phyloP scores from a whole-genome alignment of 1,140 invertebrate species.

The Megalopta genalis region DNA sequence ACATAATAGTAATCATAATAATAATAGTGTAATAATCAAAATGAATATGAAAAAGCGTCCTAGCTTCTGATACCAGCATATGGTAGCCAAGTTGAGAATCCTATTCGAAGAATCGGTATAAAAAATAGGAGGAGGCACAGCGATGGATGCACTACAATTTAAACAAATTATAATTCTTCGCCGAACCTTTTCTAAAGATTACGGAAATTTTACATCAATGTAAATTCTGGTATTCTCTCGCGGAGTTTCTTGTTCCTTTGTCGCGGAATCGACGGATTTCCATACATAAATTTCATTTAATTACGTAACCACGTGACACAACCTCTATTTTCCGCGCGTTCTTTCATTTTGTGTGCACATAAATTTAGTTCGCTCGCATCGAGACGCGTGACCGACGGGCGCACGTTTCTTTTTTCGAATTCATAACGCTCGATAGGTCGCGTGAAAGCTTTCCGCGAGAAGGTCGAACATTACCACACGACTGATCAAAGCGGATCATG shows the following conservation, averaged over 20 bases:
- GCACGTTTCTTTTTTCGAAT: background rate
- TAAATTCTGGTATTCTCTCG: too few relatives aligned
- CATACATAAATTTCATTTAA: constrained; percentile 8
- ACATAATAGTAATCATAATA: too few relatives aligned
- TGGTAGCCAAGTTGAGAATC: too few relatives aligned
- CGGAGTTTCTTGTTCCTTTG: background rate
- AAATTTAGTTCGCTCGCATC: background rate
- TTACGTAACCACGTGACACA: constrained; percentile 8
- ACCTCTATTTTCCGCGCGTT: background rate
- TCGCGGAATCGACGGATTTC: background rate
- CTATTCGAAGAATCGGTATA: too few relatives aligned
- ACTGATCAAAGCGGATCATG: background rate
- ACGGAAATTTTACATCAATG: too few relatives aligned
- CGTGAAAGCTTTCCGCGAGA: background rate
- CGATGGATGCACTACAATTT: too few relatives aligned
- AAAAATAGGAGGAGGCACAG: too few relatives aligned
- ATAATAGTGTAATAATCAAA: too few relatives aligned
- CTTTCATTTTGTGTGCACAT: background rate
- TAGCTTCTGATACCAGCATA: too few relatives aligned
- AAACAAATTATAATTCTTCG: too few relatives aligned
- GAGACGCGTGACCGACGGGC: background rate
- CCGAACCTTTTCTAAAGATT: too few relatives aligned
- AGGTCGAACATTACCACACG: background rate
- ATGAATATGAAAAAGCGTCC: too few relatives aligned
- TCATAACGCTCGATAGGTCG: background rate